phyloP scores from a whole-genome alignment of 2,888 invertebrate species.

The Scrobipalpa costella region DNA sequence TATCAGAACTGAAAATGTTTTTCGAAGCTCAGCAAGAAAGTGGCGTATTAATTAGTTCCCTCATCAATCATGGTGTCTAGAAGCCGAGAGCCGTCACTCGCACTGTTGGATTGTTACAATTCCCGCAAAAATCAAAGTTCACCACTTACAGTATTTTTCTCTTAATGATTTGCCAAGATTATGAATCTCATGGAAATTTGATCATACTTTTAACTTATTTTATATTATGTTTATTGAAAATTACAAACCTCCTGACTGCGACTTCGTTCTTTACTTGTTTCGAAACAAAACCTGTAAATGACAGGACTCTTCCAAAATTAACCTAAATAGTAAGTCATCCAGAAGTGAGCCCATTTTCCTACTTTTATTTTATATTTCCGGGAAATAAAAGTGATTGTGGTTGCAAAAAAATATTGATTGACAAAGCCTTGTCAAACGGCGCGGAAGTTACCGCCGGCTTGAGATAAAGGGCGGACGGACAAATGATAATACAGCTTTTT shows the following conservation, averaged over 20 bases:
- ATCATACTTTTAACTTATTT: too few species aligned
- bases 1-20: conserved; percentile 47
- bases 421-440: conserved; percentile 24
- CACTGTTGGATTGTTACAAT: conserved; percentile 66
- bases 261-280: too few species aligned
- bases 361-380: conserved; percentile 22
- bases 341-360: too few species aligned
- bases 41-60: conserved; percentile 71
- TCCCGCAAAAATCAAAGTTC: conserved; percentile 48
- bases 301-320: too few species aligned
- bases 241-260: too few species aligned
- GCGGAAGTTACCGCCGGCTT: conserved; percentile 25
- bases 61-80: conserved; percentile 69
- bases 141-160: conserved; percentile 27
- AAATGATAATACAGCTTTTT: conserved; percentile 23
- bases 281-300: too few species aligned
- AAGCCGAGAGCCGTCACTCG: conserved; percentile 56
- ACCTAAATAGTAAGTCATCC: too few species aligned
- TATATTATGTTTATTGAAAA: too few species aligned
- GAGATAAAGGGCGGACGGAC: conserved; percentile 21
- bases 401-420: conserved; percentile 26
- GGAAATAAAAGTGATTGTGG: conserved; percentile 20
- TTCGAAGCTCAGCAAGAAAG: conserved; percentile 61
- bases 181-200: not conserved
- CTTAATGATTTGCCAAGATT: not conserved